Evolutionary conservation across 2,888 invertebrate genomes (phyloP), one percentile per base, ranked within the genome.

Genomic region (Oeneis ivallda): DNA sequence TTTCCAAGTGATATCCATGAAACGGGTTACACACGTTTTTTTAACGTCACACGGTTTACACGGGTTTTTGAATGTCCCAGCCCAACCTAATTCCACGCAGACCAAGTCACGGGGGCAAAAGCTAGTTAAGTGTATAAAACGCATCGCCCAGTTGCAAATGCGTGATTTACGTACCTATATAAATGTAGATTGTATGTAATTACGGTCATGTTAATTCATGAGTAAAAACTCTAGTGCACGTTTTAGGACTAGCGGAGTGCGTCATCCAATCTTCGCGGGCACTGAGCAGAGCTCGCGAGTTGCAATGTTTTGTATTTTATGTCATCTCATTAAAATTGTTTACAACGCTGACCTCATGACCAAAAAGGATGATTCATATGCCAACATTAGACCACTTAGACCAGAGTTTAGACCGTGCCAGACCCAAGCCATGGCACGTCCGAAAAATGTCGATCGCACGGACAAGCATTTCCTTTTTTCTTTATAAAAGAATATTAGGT

Each of bases 231-330:
- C 45, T 47, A 53, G 45, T 43, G 45, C 57, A 63, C 41, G 45
- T 61, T 61, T 62, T 50, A 62, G 54, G 52, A 62, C 59, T 61
- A 64, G 64, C 56, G 19, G 49, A 32, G 63, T 71, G 71, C 70
- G 71, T 71, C 68, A 70, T 63, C 54, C 67, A 54, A 64, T 57
- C 68, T 62, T 69, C 68, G 66, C 64, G 57, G 15, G 54, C 17
- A 39, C 61, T 61, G 47, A 56, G 37, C 54, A 54, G 39, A 13
- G 41, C 39, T 39, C 13, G 19, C 37, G 13, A 37, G 34, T 60
- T 4, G 53, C 45, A 52, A 37, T 65, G 37, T 45, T 43, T 45
- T 47, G 43, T 43, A 43, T 41, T 37, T 43, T 50, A 34, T 39
- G 43, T 47, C 39, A 41, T 26, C 56, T 62, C 56, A 68, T 65